Base-by-base conservation (phyloP, 37 sponge, comb jelly and placozoan genomes). In the Diacarnus erythraeanus region DNA sequence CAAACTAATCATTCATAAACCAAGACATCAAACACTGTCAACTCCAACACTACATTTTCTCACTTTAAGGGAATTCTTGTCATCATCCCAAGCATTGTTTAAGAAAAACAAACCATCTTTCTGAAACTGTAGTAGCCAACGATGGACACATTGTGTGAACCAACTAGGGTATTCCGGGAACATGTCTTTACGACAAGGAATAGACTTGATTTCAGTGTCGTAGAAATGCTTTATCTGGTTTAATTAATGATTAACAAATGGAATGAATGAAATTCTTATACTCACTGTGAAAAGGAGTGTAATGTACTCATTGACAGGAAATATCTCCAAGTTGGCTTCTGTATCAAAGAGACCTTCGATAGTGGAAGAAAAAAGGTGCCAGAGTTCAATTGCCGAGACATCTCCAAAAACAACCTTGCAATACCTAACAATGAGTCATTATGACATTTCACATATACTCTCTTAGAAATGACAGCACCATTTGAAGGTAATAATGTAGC, bases 61-160 rank as follows among this genome's bases (percentile, higher is more conserved):
- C 63, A 84, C 78, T 20, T 76, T 42, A 15, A 70, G 35, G 18
- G 25, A 40, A 26, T 51, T 43, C 23, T 82, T 89, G 81, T 94
- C 94, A 34, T 73, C 77, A 25, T 89, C 85, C 84, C 87, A 86
- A 21, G 86, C 82, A 79, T 89, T 89, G 73, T 82, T 69, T n/a
- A 94, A 78, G 51, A 87, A 89, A 5, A 29, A 54, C 56, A 80
- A 36, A 17, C 72, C 73, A 15, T 80, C 58, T 23, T 86, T 60
- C 65, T 86, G 82, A 10, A 68, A 84, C 74, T 87, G 82, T 3
- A 86, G 72, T 2, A 94, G 71, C 86, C 90, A 88, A 0, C 65
- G 77, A 68, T 74, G 83, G 23, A 86, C 84, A n/a, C 77, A 86
- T 29, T 87, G 82, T 27, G 72, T 74, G 59, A 94, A 94, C 94